phyloP scores from a whole-genome alignment of 2,888 invertebrate species.

The Torymus tubicola region DNA sequence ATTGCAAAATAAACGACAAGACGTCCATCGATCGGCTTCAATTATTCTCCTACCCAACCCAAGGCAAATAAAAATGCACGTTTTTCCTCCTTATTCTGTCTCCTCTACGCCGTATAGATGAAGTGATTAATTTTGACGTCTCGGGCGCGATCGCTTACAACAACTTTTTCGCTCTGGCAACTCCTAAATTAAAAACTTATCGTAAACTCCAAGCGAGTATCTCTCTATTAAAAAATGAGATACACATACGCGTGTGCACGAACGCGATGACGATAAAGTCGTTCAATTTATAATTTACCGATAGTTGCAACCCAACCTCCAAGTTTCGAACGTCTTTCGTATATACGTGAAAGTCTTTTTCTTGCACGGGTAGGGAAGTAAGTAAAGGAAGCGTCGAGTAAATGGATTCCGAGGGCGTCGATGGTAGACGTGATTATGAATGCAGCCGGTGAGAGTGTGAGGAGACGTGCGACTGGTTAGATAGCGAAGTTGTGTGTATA shows the following conservation, averaged over 20 bases:
- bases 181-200: constrained; percentile 46
- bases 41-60: too few species aligned
- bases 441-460: neutral
- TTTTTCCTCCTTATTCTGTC: too few species aligned
- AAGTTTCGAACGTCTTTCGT: constrained; percentile 23
- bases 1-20: too few species aligned
- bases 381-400: neutral
- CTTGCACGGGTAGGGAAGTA: neutral
- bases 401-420: neutral
- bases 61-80: too few species aligned
- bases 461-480: too few species aligned
- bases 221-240: constrained; percentile 15
- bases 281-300: constrained; percentile 50
- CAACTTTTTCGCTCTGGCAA: neutral
- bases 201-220: neutral
- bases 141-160: too few species aligned
- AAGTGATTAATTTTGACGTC: too few species aligned
- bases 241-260: neutral
- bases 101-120: too few species aligned
- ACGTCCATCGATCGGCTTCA: too few species aligned
- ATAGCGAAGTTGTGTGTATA: too few species aligned
- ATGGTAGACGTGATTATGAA: too few species aligned
- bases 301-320: constrained; percentile 12
- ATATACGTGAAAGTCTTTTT: neutral
- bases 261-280: constrained; percentile 20